Percentiles rank a stretch among this genome's conserved stretches.
Evolutionary conservation across 2,888 invertebrate species (phyloP).

Genomic region (Drosophila pegasa): DNA sequence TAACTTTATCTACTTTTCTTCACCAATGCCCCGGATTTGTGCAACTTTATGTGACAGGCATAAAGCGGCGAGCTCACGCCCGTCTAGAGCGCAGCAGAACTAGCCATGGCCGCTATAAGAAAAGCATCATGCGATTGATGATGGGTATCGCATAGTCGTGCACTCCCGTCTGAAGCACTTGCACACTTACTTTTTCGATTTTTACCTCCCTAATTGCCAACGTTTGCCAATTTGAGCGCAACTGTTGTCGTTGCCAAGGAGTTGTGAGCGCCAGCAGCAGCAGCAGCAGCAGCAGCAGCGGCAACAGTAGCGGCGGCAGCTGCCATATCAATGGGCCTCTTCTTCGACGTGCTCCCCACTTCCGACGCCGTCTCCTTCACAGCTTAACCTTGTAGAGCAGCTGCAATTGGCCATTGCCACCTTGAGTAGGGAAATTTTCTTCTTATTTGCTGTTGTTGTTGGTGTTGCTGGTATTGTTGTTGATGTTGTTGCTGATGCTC

Average conservation of each 20-base stretch:
- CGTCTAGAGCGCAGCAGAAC: background rate
- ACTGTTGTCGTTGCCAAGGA: slow-evolving; percentile 23
- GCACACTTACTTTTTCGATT: background rate
- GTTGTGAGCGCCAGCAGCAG: slow-evolving; percentile 32
- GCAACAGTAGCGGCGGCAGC: background rate
- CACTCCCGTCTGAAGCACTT: background rate
- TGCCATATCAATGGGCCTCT: slow-evolving; percentile 18
- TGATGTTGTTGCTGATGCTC: background rate
- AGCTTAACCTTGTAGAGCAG: slow-evolving; percentile 3
- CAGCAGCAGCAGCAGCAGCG: background rate
- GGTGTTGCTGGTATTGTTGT: background rate
- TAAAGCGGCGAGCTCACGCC: fast-evolving
- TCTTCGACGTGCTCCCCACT: background rate
- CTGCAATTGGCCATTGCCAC: slow-evolving; percentile 29
- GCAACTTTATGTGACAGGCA: background rate
- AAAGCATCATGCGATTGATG: background rate
- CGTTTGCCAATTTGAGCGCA: slow-evolving; percentile 47
- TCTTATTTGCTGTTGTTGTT: slow-evolving; percentile 39
- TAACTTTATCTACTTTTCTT: background rate
- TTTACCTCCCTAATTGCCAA: slow-evolving; percentile 18
- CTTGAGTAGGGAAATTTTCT: slow-evolving; percentile 44
- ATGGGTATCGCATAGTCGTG: background rate
- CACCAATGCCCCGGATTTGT: background rate
- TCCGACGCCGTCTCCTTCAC: background rate
- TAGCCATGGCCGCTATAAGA: background rate